Percentiles rank a stretch among this genome's conserved stretches.
Conservation (phyloP, 2,888 invertebrate species). For the Lasius fuliginosus region DNA sequence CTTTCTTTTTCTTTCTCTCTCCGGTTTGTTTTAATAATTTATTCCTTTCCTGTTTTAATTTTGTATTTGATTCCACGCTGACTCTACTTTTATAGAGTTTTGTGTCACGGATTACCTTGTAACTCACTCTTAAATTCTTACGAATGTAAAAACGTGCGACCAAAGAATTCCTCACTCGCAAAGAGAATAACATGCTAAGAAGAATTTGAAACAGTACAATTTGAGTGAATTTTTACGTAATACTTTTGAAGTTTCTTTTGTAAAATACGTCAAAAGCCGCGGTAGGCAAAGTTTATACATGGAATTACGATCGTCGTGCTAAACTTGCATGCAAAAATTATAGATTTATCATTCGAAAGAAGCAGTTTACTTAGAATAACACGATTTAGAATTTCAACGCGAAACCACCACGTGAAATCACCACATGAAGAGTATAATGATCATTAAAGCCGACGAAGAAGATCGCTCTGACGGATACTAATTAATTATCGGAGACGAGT, state of each 20-base stretch:
- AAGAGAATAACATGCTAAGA: constrained; percentile 6
- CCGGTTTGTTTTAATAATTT: constrained; percentile 32
- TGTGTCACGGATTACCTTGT: constrained; percentile 9
- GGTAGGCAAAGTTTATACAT: background rate
- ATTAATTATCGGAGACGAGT: constrained; percentile 71
- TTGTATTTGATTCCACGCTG: background rate
- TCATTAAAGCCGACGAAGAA: constrained; percentile 45
- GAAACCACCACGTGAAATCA: constrained; percentile 44
- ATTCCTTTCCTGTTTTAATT: constrained; percentile 23
- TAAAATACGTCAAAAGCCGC: constrained; percentile 5
- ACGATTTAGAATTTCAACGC: constrained; percentile 43
- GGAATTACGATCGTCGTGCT: constrained; percentile 2
- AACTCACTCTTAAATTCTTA: constrained; percentile 22
- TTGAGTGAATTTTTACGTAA: background rate
- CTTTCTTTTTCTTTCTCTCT: background rate
- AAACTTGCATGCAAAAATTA: background rate
- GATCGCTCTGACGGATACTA: constrained; percentile 54
- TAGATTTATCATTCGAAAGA: background rate
- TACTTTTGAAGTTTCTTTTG: background rate
- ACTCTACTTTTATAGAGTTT: constrained; percentile 7
- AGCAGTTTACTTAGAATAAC: background rate
- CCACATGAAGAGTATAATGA: constrained; percentile 52
- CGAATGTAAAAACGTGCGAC: background rate
- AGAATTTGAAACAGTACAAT: constrained; percentile 32
- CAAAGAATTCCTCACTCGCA: background rate